Evolutionary conservation across 2,888 invertebrate species (phyloP).

Genomic region (Caenorhabditis sp.): DNA sequence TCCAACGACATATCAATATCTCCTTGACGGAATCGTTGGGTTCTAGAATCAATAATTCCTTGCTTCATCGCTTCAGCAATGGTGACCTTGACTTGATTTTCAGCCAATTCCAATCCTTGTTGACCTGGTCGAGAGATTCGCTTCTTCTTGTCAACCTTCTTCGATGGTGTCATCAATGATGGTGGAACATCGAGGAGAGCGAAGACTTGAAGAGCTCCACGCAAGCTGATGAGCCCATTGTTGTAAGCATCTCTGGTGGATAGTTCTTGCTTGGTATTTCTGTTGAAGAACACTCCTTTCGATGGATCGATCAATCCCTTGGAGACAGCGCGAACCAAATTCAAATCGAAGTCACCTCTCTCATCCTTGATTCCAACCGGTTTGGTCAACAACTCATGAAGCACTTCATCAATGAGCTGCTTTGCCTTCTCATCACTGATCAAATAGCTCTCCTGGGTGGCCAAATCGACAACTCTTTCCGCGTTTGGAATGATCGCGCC

Average conservation of each 20-base stretch:
- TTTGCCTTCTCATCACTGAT: conserved; percentile 70
- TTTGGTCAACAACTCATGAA: conserved; percentile 81
- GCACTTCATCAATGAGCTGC: conserved; percentile 71
- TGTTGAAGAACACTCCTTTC: conserved; percentile 76
- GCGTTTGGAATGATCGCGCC: conserved; percentile 80
- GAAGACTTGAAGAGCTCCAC: conserved; percentile 85
- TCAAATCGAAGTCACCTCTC: conserved; percentile 80
- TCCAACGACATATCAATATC: conserved; percentile 76
- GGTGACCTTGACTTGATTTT: conserved; percentile 77
- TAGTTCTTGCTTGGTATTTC: conserved; percentile 77
- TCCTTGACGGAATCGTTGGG: conserved; percentile 70
- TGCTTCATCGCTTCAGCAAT: conserved; percentile 82
- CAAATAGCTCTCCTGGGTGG: conserved; percentile 55
- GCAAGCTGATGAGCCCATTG: conserved; percentile 83
- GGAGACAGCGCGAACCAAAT: conserved; percentile 83
- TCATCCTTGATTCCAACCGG: conserved; percentile 82
- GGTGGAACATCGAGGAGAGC: conserved; percentile 82
- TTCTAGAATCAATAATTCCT: conserved; percentile 80
- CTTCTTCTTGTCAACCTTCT: conserved; percentile 86
- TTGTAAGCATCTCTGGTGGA: conserved; percentile 84
- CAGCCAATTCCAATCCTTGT: conserved; percentile 54
- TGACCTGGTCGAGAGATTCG: conserved; percentile 80
- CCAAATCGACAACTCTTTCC: conserved; percentile 66
- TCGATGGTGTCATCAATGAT: conserved; percentile 69
- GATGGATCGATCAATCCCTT: conserved; percentile 86